Base-by-base conservation (phyloP, 2,797 vertebrate genomes). In the Megalops cyprinoides region DNA sequence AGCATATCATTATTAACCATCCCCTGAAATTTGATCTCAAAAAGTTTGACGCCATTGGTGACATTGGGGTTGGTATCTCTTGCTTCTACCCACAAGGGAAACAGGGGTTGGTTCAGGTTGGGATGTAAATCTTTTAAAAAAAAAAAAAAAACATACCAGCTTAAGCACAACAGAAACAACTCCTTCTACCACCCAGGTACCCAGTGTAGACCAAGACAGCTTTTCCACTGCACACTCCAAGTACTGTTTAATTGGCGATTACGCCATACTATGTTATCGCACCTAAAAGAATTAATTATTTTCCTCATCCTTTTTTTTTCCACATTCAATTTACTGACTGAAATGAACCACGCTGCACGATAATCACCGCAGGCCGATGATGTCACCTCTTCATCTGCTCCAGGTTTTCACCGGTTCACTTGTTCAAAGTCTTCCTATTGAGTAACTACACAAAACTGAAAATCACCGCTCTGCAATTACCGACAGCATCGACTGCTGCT, bases 1-100 rank as follows among this genome's bases (percentile, higher is more conserved):
- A 53, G 51, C 81, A 20, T 82, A 60, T 81, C 81, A 76, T 79
- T 31, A 55, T 28, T 6, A 65, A 76, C 60, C 39, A 37, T 46
- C 81, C 39, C 18, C 81, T 37, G 76, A 80, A 80, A 75, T 56
- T 42, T 65, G 10, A 44, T 74, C 55, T 14, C 55, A 42, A 42
- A 49, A 60, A 62, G 71, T 80, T 25, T 34, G 53, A 58, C 55
- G 55, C 71, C 71, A 74, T 67, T 42, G 3, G 42, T 31, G 77
- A 65, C n/a, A 28, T n/a, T 25, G 23, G 69, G 18, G 25, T 48
- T 48, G 69, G 20, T 75, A 49, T 75, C 67, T 58, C 37, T 46
- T n/a, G 25, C 58, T 62, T 49, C 18, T 20, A 25, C 56, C 53
- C 53, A 49, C 53, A 28, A 71, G 42, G 55, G n/a, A 67, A 37